Base-by-base conservation (phyloP, 2,888 invertebrate genomes). In the Parthenolecanium corni region DNA sequence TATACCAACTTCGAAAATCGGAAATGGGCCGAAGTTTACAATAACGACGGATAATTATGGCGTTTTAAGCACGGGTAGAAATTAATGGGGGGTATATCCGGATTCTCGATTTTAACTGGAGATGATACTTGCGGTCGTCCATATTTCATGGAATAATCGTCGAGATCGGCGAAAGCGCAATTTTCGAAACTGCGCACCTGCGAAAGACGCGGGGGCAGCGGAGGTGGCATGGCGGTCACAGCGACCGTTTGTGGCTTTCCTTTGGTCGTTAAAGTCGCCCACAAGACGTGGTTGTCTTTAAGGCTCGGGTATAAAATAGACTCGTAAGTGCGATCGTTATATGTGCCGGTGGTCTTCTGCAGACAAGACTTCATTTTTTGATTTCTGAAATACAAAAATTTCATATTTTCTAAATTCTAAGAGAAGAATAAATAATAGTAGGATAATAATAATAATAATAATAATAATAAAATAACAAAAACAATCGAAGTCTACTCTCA, bases 191-290 rank as follows among this genome's bases (percentile, higher is more conserved):
- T 69, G 56, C 64, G 67, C 47, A 63, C 54, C 16, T 63, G 63
- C 18, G 44, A 31, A 14, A 47, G 23, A 61, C 64, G 51, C 38
- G 63, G 62, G 40, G 65, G 66, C 46, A 25, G 52, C 25, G 56
- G 66, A 42, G 67, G 54, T 52, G 65, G 62, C 49, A 66, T 18
- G 40, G 56, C 61, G 62, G 66, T 47, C 47, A 62, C 36, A 66
- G 83, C 82, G 71, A 84, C 73, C 38, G 65, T 58, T 56, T 66
- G 64, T 52, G 56, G 66, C 64, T 67, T 88, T 57, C 78, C 78
- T 20, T 86, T 80, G 0, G 89, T 89, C 0, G 89, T 89, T 11
- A 90, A 74, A 0, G 89, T 87, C 1, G 90, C 89, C 90, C 90
- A 90, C 51, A 86, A 77, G 2, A 85, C 80, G 6, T 85, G 78